phyloP scores from a whole-genome alignment of 2,113 vertebrate species.

The Ellobius talpinus region DNA sequence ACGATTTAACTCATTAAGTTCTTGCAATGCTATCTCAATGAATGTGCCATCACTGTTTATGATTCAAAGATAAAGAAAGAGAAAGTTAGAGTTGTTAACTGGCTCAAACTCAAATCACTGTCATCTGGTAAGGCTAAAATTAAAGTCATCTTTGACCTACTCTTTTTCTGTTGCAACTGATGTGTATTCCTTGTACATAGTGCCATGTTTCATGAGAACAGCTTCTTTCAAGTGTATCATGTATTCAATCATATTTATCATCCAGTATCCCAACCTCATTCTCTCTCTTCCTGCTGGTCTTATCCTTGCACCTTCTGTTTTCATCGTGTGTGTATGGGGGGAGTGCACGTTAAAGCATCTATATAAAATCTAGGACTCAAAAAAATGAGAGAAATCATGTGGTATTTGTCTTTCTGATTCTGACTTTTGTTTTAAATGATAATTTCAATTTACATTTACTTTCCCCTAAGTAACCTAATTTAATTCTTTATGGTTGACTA shows the following conservation, averaged over 20 bases:
- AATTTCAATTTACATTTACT: not conserved
- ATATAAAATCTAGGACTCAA: not conserved
- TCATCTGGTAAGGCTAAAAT: not conserved
- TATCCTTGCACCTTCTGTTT: not conserved
- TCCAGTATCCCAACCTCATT: not conserved
- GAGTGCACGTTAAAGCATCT: not conserved
- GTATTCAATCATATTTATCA: not conserved
- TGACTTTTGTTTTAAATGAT: not conserved
- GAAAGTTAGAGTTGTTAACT: conserved; percentile 5
- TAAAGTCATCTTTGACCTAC: not conserved
- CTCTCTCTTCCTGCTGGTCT: not conserved
- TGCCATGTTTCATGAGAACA: not conserved
- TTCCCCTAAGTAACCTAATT: too few species aligned
- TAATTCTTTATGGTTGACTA: not conserved
- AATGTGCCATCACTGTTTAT: not conserved
- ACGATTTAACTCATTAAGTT: conserved; percentile 45
- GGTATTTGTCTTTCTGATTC: not conserved
- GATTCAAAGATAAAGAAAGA: not conserved
- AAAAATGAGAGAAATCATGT: not conserved
- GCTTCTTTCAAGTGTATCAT: not conserved
- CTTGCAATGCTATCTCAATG: not conserved
- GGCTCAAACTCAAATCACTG: not conserved
- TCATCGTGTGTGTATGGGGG: not conserved
- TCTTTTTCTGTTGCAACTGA: not conserved
- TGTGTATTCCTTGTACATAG: not conserved